Conservation (phyloP, 2,113 vertebrate genomes). For the Alethe castanea region DNA sequence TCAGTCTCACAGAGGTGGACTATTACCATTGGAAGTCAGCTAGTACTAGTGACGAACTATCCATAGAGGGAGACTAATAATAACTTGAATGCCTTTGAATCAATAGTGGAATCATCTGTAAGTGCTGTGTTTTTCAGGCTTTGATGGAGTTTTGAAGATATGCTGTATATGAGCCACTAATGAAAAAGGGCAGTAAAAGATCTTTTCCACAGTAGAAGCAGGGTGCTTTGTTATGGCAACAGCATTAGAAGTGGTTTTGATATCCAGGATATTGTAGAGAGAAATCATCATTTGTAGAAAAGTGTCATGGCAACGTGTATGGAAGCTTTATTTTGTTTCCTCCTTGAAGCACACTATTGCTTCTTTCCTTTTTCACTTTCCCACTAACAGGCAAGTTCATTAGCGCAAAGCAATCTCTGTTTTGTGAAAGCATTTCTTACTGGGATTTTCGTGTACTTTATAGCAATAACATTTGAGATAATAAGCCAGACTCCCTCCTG, state of each 20-base stretch:
- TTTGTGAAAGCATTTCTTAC: not conserved
- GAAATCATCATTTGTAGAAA: not conserved
- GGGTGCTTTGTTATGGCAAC: not conserved
- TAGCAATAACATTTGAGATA: not conserved
- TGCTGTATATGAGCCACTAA: not conserved
- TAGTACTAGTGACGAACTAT: not conserved
- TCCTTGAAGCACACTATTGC: not conserved
- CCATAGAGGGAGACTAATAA: not conserved
- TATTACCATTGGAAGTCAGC: not conserved
- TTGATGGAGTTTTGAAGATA: not conserved
- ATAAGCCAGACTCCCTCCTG: not conserved
- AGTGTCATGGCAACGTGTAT: not conserved
- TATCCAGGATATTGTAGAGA: not conserved
- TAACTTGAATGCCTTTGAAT: slow-evolving; percentile 4
- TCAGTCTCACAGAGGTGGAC: not conserved
- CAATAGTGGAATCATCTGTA: not conserved
- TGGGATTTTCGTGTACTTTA: not conserved
- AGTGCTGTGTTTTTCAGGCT: not conserved
- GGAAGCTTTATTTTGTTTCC: not conserved
- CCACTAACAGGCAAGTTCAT: not conserved
- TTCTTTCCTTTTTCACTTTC: not conserved
- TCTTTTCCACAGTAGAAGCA: not conserved
- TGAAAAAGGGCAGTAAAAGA: not conserved
- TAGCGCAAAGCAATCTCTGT: not conserved
- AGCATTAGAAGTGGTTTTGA: not conserved